phyloP scores from a whole-genome alignment of 2,113 vertebrate species.

The Probosciger aterrimus region DNA sequence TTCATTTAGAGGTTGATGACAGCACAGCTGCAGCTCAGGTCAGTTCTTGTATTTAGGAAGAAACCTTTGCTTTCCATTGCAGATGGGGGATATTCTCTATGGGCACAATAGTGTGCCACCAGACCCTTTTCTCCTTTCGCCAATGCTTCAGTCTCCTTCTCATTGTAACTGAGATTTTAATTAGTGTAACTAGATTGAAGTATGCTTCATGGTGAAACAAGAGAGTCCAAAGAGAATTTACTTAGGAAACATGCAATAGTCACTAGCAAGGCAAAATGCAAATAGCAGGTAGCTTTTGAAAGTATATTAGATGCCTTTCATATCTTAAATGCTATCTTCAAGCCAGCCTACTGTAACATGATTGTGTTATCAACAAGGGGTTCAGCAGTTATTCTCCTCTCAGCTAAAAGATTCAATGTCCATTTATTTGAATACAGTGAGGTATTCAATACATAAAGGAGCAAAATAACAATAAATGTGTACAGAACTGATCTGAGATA shows the following conservation, averaged over 20 bases:
- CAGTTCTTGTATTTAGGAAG: not conserved
- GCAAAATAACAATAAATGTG: not conserved
- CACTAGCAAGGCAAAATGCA: not conserved
- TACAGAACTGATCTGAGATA: not conserved
- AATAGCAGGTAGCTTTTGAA: not conserved
- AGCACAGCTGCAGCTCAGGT: conserved; percentile 21
- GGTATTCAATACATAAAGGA: not conserved
- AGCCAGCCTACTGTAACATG: not conserved
- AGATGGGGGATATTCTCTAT: not conserved
- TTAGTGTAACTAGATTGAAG: not conserved
- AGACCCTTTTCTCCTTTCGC: not conserved
- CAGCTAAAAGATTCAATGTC: not conserved
- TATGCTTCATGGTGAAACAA: not conserved
- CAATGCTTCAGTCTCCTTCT: not conserved
- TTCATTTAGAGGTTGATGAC: not conserved
- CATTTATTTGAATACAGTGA: not conserved
- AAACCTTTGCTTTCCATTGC: not conserved
- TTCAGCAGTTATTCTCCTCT: not conserved
- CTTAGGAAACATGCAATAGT: not conserved
- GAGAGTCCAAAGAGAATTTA: not conserved
- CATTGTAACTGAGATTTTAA: not conserved
- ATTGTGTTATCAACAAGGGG: not conserved
- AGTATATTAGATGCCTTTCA: not conserved
- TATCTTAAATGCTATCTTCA: not conserved
- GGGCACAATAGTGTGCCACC: not conserved